phyloP scores from a whole-genome alignment of 2,797 vertebrate species.

The Mormyrops attenuatus region DNA sequence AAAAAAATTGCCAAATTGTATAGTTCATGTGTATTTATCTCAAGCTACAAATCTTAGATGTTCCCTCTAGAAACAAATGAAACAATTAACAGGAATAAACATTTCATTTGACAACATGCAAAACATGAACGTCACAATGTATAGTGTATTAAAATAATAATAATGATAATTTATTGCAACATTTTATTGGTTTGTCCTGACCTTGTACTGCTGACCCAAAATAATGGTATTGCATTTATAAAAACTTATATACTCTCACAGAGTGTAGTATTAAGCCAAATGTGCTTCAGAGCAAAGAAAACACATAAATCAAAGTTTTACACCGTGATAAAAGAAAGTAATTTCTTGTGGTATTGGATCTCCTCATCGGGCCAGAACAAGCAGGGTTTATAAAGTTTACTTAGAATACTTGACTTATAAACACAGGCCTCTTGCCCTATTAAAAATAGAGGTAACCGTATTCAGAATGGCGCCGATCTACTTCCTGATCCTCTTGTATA shows the following conservation, averaged over 20 bases:
- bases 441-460: not conserved
- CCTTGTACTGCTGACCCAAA: conserved; percentile 16
- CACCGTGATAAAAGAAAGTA: conserved; percentile 28
- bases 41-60: not conserved
- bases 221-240: not conserved
- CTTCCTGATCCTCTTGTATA: conserved; percentile 64
- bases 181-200: not conserved
- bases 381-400: not conserved
- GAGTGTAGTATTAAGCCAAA: not conserved
- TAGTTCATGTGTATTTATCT: not conserved
- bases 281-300: conserved; percentile 17
- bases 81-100: not conserved
- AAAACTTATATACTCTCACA: not conserved
- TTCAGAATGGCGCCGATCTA: conserved; percentile 59
- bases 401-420: not conserved
- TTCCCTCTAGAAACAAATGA: not conserved
- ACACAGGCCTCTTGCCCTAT: not conserved
- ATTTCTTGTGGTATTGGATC: not conserved
- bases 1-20: not conserved
- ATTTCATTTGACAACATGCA: not conserved
- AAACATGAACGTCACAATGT: not conserved
- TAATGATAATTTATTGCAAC: not conserved
- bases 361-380: not conserved
- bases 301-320: conserved; percentile 23
- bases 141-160: not conserved